Percentiles rank a stretch among this genome's conserved stretches.
Evolutionary conservation across 2,888 invertebrate genomes (phyloP).

Genomic region (Coleophora flavipennella): DNA sequence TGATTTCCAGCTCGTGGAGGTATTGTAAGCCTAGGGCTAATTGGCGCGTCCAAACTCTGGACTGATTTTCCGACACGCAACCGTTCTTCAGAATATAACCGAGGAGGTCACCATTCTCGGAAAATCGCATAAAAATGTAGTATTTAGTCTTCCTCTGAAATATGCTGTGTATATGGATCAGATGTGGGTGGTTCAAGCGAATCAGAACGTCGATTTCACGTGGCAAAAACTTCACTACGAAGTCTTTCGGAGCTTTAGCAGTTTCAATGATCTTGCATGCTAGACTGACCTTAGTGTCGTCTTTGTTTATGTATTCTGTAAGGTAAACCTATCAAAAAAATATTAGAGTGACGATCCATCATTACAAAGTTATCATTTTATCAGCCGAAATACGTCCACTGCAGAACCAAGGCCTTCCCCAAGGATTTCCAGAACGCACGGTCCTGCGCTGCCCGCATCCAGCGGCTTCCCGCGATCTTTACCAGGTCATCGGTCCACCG

Average conservation of each 20-base stretch:
- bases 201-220: constrained; percentile 85
- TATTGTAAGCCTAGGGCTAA: constrained; percentile 80
- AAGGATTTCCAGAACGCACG: too few relatives aligned
- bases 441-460: too few relatives aligned
- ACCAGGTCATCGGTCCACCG: too few relatives aligned
- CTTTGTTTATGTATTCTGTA: constrained; percentile 46
- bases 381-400: too few relatives aligned
- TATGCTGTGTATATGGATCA: constrained; percentile 85
- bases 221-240: constrained; percentile 85
- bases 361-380: too few relatives aligned
- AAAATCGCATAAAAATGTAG: constrained; percentile 84
- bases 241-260: constrained; percentile 81
- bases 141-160: constrained; percentile 80
- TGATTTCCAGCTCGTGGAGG: constrained; percentile 80
- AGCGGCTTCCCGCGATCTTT: too few relatives aligned
- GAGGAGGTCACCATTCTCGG: constrained; percentile 85
- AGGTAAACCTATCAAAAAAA: constrained; percentile 43
- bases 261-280: constrained; percentile 86
- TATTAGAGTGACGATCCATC: too few relatives aligned
- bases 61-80: constrained; percentile 77
- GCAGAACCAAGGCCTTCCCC: too few relatives aligned
- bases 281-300: constrained; percentile 37
- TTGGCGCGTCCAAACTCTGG: constrained; percentile 80
- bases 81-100: constrained; percentile 81
- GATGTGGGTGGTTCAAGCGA: constrained; percentile 83